Percentiles rank a stretch among this genome's conserved stretches.
phyloP scores from a whole-genome alignment of 2,113 vertebrate species.

The Irena cyanogastra region DNA sequence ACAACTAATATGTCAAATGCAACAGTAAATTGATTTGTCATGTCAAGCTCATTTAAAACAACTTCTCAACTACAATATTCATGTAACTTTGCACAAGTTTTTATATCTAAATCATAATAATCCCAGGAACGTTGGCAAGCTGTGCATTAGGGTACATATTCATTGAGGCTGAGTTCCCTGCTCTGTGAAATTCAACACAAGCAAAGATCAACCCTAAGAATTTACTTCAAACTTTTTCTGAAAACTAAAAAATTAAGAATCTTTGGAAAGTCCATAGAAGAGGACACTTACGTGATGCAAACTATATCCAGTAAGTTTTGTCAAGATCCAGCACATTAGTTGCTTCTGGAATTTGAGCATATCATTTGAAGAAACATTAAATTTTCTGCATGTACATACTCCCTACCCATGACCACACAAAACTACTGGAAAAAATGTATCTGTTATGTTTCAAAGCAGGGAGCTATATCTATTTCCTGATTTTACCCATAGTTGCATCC shows the following conservation, averaged over 20 bases:
- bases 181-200: not conserved
- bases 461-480: not conserved
- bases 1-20: conserved; percentile 25
- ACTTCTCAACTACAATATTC: not conserved
- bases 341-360: conserved; percentile 1
- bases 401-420: not conserved
- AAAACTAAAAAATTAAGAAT: not conserved
- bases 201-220: not conserved
- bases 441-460: not conserved
- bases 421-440: not conserved
- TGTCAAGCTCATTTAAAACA: conserved; percentile 46
- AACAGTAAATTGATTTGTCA: conserved; percentile 35
- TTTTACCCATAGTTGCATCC: conserved; percentile 44
- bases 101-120: not conserved
- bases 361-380: not conserved
- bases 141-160: not conserved
- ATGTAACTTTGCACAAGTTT: not conserved
- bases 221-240: not conserved
- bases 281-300: not conserved
- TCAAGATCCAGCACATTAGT: not conserved
- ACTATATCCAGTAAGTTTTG: not conserved
- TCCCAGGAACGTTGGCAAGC: not conserved
- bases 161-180: not conserved
- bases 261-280: not conserved
- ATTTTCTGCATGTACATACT: conserved; percentile 2